Evolutionary conservation across 2,888 invertebrate species (phyloP).

Genomic region (Nomada ruficornis): DNA sequence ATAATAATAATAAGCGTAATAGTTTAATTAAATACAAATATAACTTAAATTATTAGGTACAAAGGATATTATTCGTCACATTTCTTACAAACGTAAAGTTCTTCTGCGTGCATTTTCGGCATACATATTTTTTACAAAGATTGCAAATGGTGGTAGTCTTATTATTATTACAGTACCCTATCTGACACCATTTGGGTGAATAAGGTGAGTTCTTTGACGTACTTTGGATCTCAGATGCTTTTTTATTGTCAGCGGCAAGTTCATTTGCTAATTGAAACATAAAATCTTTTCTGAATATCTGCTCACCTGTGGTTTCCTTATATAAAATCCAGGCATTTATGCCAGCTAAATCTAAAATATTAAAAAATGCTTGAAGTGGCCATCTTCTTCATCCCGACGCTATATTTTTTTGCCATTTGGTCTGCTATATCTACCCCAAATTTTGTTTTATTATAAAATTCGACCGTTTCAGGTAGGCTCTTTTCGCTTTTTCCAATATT

Average conservation of each 20-base stretch:
- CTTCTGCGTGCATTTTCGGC: not conserved
- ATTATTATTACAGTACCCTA: slow-evolving; percentile 22
- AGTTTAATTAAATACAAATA: too few relatives aligned
- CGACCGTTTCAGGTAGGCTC: slow-evolving; percentile 21
- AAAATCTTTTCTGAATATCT: slow-evolving; percentile 59
- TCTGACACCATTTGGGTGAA: slow-evolving; percentile 22
- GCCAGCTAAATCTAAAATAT: slow-evolving; percentile 44
- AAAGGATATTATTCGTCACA: too few relatives aligned
- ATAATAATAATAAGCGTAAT: too few relatives aligned
- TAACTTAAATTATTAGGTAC: too few relatives aligned
- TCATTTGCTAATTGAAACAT: slow-evolving; percentile 61
- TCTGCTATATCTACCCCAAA: slow-evolving; percentile 49
- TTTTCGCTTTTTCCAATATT: too few relatives aligned
- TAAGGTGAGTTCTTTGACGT: not conserved
- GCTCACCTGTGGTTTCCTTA: slow-evolving; percentile 41
- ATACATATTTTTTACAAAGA: slow-evolving; percentile 9
- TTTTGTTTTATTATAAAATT: slow-evolving; percentile 35
- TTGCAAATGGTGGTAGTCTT: slow-evolving; percentile 14
- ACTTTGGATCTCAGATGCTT: too few relatives aligned
- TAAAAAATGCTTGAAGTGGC: slow-evolving; percentile 5
- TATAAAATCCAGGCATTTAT: slow-evolving; percentile 68
- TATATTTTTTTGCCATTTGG: slow-evolving; percentile 71
- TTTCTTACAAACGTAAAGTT: too few relatives aligned
- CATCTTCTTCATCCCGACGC: slow-evolving; percentile 52
- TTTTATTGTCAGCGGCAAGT: slow-evolving; percentile 28